These are phyloP conservation scores for Tinamus guttatus DNA, from an alignment of 2,113 vertebrate genomes.

Conservation along the genomic window DNA sequence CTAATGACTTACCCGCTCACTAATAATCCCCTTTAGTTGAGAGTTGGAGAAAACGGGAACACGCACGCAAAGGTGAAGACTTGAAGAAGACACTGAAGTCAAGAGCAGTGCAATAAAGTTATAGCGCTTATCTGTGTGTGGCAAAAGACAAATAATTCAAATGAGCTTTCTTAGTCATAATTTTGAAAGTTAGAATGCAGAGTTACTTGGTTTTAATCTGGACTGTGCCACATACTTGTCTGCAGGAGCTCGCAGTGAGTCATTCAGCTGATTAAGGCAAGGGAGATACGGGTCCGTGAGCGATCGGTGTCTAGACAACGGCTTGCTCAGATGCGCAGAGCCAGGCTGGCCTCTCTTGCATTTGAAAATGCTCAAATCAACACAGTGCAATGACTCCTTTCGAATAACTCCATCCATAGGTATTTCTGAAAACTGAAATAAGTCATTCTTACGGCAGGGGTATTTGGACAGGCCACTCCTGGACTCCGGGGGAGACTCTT, in stretches of 20 bases:
- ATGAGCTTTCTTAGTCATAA: slow-evolving; percentile 59
- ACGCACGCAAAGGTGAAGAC: not conserved
- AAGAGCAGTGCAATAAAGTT: not conserved
- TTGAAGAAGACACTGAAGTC: not conserved
- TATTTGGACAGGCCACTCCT: not conserved
- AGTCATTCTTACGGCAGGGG: not conserved
- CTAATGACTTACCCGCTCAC: slow-evolving; percentile 53
- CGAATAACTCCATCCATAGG: not conserved
- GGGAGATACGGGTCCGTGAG: not conserved
- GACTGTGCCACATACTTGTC: not conserved
- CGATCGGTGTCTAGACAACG: slow-evolving; percentile 26
- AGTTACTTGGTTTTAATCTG: not conserved
- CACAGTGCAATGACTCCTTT: not conserved
- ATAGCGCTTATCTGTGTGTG: slow-evolving; percentile 6
- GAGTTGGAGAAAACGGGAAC: slow-evolving; percentile 1
- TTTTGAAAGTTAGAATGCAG: slow-evolving; percentile 21
- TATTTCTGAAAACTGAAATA: not conserved
- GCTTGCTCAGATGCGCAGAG: not conserved
- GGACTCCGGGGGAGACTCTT: not conserved
- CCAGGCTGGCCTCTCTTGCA: not conserved
- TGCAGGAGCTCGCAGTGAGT: slow-evolving; percentile 26
- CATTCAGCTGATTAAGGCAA: not conserved
- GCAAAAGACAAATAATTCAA: slow-evolving; percentile 47
- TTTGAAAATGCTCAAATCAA: not conserved
- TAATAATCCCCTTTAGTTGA: slow-evolving; percentile 5